Evolutionary conservation across 1,140 invertebrate genomes (phyloP), one percentile per base, ranked within the genome.

Genomic region (Caerostris darwini): DNA sequence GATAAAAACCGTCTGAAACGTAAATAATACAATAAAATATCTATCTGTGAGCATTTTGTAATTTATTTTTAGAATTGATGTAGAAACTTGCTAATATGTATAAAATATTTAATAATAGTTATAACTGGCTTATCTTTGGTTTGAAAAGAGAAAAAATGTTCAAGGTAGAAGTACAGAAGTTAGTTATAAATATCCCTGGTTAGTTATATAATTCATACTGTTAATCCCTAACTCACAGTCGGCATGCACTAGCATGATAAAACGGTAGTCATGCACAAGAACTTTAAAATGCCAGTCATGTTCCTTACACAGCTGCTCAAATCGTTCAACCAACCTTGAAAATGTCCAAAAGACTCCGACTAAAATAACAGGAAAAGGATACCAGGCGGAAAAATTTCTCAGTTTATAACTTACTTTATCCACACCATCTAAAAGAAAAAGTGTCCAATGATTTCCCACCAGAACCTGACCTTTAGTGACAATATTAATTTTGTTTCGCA

Each of bases 281-380:
- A 34, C 17, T 14, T 64, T 64, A 17, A 64, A 64, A 64, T 64
- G 7, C 61, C 3, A 64, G 61, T 64, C 61, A 64, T 64, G 61
- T 64, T 17, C 17, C 10, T 14, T 10, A 14, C 5, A 50, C 56
- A 85, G 82, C 82, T 85, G 82, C 19, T 19, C 34, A 77, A 34
- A 19, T 14, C 10, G 10, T 34, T 77, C 8, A 19, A n/a, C n/a
- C 82, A 58, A 57, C 82, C 82, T 85, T 85, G 82, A 85, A 56
- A n/a, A 56, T n/a, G 82, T 85, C 82, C 57, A 56, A 57, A 58
- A 19, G 82, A 85, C 56, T 85, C 57, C 56, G 12, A 85, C 17
- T n/a, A 57, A 19, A 85, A 58, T 58, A 85, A 85, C 53, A 85
- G 82, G 82, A 85, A 77, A 85, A 58, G 10, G 19, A 64, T 64